phyloP scores from a whole-genome alignment of 2,888 invertebrate species.

The Globia sparganii region DNA sequence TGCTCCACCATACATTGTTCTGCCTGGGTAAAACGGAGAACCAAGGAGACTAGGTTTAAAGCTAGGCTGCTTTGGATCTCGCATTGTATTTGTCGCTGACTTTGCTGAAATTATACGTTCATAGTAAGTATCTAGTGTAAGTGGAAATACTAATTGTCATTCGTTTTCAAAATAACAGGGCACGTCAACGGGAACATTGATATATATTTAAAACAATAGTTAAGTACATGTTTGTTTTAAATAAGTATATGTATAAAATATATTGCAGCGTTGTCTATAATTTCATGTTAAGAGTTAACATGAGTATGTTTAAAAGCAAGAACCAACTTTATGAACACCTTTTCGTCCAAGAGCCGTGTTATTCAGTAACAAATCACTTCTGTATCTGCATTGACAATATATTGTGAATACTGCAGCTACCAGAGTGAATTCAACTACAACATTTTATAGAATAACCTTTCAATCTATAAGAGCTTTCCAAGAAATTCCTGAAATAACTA shows the following conservation, averaged over 20 bases:
- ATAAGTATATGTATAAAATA: neutral
- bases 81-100: constrained; percentile 79
- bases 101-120: constrained; percentile 72
- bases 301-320: neutral
- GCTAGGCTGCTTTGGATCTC: constrained; percentile 79
- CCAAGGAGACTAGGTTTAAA: constrained; percentile 78
- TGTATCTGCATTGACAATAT: constrained; percentile 12
- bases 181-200: neutral
- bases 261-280: neutral
- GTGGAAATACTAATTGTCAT: constrained; percentile 13
- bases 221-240: constrained; percentile 10
- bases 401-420: neutral
- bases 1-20: constrained; percentile 94
- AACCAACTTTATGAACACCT: neutral
- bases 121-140: constrained; percentile 25
- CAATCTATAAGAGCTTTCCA: constrained; percentile 3
- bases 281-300: constrained; percentile 4
- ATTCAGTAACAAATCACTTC: constrained; percentile 21
- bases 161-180: constrained; percentile 11
- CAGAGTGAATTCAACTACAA: constrained; percentile 21
- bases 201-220: constrained; percentile 13
- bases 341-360: neutral
- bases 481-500: constrained; percentile 29
- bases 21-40: constrained; percentile 94
- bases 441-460: constrained; percentile 23